phyloP scores from a whole-genome alignment of 2,113 vertebrate species.

The Condylura cristata region DNA sequence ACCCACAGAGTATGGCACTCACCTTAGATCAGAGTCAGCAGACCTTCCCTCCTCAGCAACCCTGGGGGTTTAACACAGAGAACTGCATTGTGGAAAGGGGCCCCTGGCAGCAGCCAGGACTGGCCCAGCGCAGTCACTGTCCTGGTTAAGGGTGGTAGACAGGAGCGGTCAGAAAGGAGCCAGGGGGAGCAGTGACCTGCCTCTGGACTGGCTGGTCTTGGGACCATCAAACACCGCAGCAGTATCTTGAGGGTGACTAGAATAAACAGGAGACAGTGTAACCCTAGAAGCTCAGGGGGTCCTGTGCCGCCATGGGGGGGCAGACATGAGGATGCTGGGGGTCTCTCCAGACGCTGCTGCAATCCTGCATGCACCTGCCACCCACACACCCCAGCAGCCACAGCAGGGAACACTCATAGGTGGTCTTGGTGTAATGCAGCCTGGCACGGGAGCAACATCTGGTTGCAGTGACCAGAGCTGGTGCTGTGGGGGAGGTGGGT shows the following conservation, averaged over 20 bases:
- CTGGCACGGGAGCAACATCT: rapidly evolving
- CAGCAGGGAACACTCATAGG: not conserved
- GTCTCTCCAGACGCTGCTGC: rapidly evolving
- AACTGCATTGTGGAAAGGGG: not conserved
- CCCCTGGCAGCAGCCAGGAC: not conserved
- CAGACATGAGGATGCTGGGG: rapidly evolving
- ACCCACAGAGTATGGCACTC: rapidly evolving
- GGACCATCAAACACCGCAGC: rapidly evolving
- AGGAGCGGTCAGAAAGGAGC: not conserved
- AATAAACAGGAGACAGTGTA: not conserved
- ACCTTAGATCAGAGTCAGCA: not conserved
- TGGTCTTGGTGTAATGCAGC: too few species aligned
- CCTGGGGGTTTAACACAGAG: not conserved
- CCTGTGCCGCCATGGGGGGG: rapidly evolving
- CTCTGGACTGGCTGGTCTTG: not conserved
- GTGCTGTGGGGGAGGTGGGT: rapidly evolving
- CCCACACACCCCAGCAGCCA: too few species aligned
- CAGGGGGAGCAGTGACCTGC: not conserved
- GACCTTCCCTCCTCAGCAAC: not conserved
- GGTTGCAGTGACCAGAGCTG: not conserved
- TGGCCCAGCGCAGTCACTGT: rapidly evolving
- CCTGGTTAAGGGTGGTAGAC: not conserved
- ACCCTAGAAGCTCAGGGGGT: not conserved
- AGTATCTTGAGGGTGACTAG: not conserved
- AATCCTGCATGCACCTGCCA: too few species aligned